Conservation (phyloP, 2,797 vertebrate genomes). For the Hydrophis major region DNA sequence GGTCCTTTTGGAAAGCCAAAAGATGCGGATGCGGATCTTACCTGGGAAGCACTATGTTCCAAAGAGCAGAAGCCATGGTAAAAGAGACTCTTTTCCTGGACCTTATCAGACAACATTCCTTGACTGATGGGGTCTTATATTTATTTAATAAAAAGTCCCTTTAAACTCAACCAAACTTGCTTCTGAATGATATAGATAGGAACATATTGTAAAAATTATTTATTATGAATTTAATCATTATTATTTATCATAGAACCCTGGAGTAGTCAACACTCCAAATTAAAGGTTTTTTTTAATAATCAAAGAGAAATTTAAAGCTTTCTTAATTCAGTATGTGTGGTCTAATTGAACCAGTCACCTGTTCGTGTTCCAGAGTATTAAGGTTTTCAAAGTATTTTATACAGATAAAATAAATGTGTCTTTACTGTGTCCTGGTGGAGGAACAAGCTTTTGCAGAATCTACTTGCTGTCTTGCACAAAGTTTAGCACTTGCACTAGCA, state of each 20-base stretch:
- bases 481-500: too few relatives aligned
- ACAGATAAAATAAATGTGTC: not conserved
- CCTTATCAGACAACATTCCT: not conserved
- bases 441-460: not conserved
- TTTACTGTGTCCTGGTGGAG: not conserved
- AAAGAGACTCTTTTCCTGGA: not conserved
- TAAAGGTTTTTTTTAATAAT: not conserved
- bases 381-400: not conserved
- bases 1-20: not conserved
- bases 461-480: not conserved
- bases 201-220: not conserved
- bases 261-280: conserved; percentile 10
- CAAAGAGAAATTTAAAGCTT: not conserved
- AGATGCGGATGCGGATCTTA: not conserved
- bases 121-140: not conserved
- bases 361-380: not conserved
- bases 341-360: not conserved
- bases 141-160: not conserved
- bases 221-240: not conserved
- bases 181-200: not conserved
- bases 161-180: not conserved
- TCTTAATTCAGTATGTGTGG: not conserved
- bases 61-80: not conserved
- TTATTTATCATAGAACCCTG: not conserved
- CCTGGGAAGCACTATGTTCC: too few relatives aligned